A percentile compares a stretch with the other conserved stretches of the same genome.
Evolutionary conservation across 2,113 vertebrate species (phyloP).

Genomic region (Oxygymnocypris stewartii): DNA sequence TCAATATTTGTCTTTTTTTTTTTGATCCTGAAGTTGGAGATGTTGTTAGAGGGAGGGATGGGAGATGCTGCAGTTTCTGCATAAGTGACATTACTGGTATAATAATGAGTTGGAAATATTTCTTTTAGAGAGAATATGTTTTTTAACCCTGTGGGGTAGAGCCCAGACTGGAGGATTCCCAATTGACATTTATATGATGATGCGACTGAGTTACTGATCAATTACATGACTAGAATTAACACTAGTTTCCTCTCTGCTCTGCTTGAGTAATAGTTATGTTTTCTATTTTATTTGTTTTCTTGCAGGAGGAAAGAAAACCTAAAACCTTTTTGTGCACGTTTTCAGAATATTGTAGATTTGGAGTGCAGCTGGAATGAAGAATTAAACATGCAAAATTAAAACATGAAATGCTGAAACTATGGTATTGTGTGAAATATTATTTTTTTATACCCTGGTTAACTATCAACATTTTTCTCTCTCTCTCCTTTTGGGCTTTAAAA

Average conservation of each 20-base stretch:
- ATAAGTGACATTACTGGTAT: conserved; percentile 60
- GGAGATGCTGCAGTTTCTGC: conserved; percentile 42
- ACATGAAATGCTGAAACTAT: conserved; percentile 79
- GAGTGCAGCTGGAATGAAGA: conserved; percentile 79
- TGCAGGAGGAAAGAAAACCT: conserved; percentile 70
- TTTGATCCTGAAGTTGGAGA: conserved; percentile 67
- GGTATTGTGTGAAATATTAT: background rate
- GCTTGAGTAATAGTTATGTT: conserved; percentile 75
- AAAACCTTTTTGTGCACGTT: conserved; percentile 81
- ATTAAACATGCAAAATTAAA: conserved; percentile 79
- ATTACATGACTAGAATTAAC: conserved; percentile 67
- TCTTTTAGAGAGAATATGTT: conserved; percentile 81
- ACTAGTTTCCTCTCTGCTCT: conserved; percentile 80
- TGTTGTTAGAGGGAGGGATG: conserved; percentile 52
- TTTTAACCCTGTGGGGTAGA: conserved; percentile 71
- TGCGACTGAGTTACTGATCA: conserved; percentile 49
- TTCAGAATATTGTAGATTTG: conserved; percentile 81
- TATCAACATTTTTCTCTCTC: too few species aligned
- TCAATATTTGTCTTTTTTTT: conserved; percentile 57
- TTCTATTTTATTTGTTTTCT: conserved; percentile 75
- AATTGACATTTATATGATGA: conserved; percentile 55
- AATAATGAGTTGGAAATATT: conserved; percentile 74
- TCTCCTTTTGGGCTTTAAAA: too few species aligned
- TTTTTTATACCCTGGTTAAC: too few species aligned
- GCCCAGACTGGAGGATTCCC: conserved; percentile 54